Conservation (phyloP, 2,888 invertebrate genomes). For the Tholera decimalis region DNA sequence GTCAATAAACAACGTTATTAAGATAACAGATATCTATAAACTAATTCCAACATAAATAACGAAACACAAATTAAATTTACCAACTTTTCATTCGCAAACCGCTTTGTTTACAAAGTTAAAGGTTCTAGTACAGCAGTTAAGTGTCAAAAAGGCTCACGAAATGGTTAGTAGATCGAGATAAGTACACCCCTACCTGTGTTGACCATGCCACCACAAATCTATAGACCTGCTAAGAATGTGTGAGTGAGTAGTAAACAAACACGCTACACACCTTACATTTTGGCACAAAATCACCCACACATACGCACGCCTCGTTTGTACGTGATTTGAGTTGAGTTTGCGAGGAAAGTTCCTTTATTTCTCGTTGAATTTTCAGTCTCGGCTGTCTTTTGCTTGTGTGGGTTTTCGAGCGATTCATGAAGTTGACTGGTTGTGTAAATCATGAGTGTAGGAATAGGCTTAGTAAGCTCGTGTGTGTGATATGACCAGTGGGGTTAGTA, state of each 20-base stretch:
- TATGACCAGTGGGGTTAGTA: background rate
- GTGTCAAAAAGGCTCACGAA: slow-evolving; percentile 86
- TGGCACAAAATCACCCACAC: slow-evolving; percentile 18
- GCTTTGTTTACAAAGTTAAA: slow-evolving; percentile 61
- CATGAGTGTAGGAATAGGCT: background rate
- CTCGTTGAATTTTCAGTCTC: background rate
- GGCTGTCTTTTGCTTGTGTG: slow-evolving; percentile 23
- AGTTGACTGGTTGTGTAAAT: background rate
- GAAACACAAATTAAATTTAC: slow-evolving; percentile 26
- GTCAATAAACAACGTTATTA: background rate
- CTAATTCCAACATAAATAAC: slow-evolving; percentile 17
- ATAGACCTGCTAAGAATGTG: slow-evolving; percentile 47
- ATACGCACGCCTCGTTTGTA: background rate
- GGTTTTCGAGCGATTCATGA: background rate
- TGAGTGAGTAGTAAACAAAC: slow-evolving; percentile 41
- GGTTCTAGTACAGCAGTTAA: slow-evolving; percentile 72
- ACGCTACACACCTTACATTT: background rate
- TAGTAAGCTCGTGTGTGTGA: slow-evolving; percentile 5
- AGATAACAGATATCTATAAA: background rate
- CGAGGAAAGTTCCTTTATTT: slow-evolving; percentile 1
- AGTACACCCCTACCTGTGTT: slow-evolving; percentile 84
- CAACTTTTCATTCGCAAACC: slow-evolving; percentile 47
- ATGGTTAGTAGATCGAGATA: slow-evolving; percentile 83
- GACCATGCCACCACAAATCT: slow-evolving; percentile 57
- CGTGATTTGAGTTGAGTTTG: background rate